Evolutionary conservation across 1,140 invertebrate species (phyloP).

Genomic region (Aphaenogaster rudis): DNA sequence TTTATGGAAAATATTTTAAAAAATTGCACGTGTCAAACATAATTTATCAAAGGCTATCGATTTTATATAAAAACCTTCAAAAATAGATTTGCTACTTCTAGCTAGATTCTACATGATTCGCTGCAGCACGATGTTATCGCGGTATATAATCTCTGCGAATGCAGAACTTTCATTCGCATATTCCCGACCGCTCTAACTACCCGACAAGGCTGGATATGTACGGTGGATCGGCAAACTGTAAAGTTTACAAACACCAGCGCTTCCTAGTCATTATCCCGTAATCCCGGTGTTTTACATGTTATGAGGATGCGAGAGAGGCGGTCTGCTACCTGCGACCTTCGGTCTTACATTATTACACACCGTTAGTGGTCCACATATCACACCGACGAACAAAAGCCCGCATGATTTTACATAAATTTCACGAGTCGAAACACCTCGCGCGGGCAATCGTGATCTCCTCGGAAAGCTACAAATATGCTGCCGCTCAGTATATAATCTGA

Average conservation of each 20-base stretch:
- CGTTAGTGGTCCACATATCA: slow-evolving; percentile 53
- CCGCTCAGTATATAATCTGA: slow-evolving; percentile 19
- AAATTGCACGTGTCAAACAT: not conserved
- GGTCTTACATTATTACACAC: slow-evolving; percentile 81
- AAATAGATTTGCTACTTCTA: slow-evolving; percentile 5
- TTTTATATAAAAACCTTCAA: not conserved
- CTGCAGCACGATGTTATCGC: not conserved
- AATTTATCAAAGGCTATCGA: not conserved
- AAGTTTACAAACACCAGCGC: slow-evolving; percentile 71
- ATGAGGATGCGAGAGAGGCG: slow-evolving; percentile 78
- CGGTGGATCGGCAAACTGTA: slow-evolving; percentile 49
- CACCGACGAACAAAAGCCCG: slow-evolving; percentile 30
- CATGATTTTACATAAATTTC: slow-evolving; percentile 83
- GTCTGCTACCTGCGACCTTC: slow-evolving; percentile 80
- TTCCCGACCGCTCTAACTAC: slow-evolving; percentile 34
- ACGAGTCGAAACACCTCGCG: slow-evolving; percentile 64
- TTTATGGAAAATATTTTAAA: not conserved
- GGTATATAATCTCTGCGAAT: slow-evolving; percentile 45
- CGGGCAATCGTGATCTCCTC: slow-evolving; percentile 29
- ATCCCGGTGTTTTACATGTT: slow-evolving; percentile 86
- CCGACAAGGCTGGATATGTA: slow-evolving; percentile 41
- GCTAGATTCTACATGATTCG: not conserved
- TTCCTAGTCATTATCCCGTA: slow-evolving; percentile 81
- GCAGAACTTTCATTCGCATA: slow-evolving; percentile 42
- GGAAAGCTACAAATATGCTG: slow-evolving; percentile 44